Evolutionary conservation across 2,888 invertebrate genomes (phyloP).

Genomic region (Nemoura dubitans): DNA sequence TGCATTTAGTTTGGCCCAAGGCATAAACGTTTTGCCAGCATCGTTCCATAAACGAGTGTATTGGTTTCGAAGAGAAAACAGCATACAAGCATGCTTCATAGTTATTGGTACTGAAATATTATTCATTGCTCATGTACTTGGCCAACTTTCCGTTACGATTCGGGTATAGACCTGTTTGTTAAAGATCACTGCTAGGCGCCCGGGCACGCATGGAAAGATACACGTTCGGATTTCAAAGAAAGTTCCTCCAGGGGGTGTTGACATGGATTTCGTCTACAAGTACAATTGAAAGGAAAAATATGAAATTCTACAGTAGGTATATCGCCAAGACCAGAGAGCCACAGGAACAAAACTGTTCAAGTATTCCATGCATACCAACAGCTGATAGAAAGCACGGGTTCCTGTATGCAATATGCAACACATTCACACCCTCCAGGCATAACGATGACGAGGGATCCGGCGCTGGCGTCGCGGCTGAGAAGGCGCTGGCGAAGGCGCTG

Average conservation of each 20-base stretch:
- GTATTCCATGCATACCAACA: constrained; percentile 40
- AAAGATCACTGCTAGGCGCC: no score
- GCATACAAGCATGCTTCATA: background rate
- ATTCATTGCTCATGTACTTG: background rate
- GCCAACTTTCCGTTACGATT: background rate
- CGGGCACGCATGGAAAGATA: background rate
- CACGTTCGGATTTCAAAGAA: background rate
- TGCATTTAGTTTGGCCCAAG: background rate
- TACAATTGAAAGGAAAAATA: background rate
- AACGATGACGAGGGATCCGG: constrained; percentile 31
- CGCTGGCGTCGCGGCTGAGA: background rate
- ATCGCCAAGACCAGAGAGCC: background rate
- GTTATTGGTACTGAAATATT: background rate
- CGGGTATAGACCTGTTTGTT: background rate
- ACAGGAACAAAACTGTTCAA: constrained; percentile 15
- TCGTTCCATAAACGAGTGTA: background rate
- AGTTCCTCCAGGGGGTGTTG: background rate
- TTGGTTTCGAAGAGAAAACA: background rate
- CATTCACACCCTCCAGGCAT: constrained; percentile 42
- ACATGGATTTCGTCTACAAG: background rate
- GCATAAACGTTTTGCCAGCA: background rate
- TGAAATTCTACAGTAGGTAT: background rate
- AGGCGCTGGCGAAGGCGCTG: background rate
- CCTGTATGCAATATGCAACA: constrained; percentile 40
- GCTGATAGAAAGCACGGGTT: constrained; percentile 30